Evolutionary conservation across 2,888 invertebrate genomes (phyloP), one percentile per base, ranked within the genome.

Genomic region (Leptothorax acervorum): DNA sequence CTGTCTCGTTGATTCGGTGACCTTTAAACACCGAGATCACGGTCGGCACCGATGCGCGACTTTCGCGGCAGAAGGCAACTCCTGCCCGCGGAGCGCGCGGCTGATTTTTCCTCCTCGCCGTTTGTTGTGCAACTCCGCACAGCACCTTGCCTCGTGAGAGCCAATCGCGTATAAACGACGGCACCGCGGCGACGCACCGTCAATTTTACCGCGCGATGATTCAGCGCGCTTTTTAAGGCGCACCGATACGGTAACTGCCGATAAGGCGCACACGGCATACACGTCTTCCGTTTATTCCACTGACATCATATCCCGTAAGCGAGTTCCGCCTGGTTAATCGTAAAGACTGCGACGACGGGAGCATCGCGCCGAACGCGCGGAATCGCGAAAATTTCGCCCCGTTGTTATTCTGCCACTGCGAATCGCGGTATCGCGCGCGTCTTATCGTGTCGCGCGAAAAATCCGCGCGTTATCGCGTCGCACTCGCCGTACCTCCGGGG

Each of bases 1-100:
- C 79, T 68, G 70, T 71, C 76, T 87, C 84, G 79, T 84, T 82
- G 79, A 88, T 83, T 88, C 31, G 9, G n/a, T 45, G 78, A 68
- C 31, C 66, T 78, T 78, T 66, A 55, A 68, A 55, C 28, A 55
- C 4, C 39, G 55, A 55, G 76, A 78, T 35, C 76, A 66, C 66
- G 42, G 63, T n/a, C 51, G 5, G 8, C 45, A 23, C 23, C 35
- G 12, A 8, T 18, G 60, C 28, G 60, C 18, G 28, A 74, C 57
- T 74, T 28, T 45, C 45, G 55, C 73, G 18, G 28, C 57, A 11
- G 60, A 28, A 28, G 31, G n/a, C 73, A 4, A 4, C 6, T 45
- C 31, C 15, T 28, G 73, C 9, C 12, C 35, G 31, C 11, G 35
- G 51, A 8, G 39, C 3, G 28, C 12, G 39, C 28, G 28, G 28